Percentiles rank a stretch among this genome's conserved stretches.
Evolutionary conservation across 2,113 vertebrate genomes (phyloP).

Genomic region (Tauraco erythrolophus): DNA sequence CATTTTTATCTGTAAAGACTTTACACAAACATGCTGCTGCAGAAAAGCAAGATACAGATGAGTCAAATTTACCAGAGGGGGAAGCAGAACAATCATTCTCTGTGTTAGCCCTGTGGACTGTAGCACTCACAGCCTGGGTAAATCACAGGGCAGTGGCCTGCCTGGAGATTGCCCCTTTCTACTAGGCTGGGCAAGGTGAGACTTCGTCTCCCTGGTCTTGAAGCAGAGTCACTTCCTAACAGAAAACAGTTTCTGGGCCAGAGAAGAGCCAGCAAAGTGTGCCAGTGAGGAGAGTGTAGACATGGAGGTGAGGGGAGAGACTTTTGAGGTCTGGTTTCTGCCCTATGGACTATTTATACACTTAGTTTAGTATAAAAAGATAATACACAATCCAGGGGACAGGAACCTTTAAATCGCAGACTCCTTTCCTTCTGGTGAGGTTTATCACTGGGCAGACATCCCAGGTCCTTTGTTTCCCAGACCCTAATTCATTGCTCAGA

Average conservation of each 20-base stretch:
- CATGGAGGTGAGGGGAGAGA: neutral
- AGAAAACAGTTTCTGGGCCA: neutral
- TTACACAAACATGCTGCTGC: neutral
- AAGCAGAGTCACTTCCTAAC: neutral
- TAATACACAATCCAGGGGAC: neutral
- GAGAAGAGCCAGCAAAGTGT: neutral
- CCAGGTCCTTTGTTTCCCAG: neutral
- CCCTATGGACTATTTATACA: neutral
- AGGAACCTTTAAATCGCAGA: neutral
- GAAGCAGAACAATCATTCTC: neutral
- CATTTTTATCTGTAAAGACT: neutral
- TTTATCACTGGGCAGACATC: neutral
- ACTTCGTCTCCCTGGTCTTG: neutral
- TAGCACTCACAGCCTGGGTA: neutral
- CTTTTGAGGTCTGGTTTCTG: neutral
- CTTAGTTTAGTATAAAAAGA: neutral
- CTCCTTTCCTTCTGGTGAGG: neutral
- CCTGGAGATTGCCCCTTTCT: neutral
- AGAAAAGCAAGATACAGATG: neutral
- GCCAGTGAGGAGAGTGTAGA: neutral
- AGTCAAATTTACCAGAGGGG: neutral
- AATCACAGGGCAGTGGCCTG: neutral
- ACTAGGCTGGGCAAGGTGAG: neutral
- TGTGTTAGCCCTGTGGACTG: neutral
- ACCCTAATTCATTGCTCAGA: neutral